Evolutionary conservation across 2,888 invertebrate species (phyloP).

Genomic region (Aricia artaxerxes): DNA sequence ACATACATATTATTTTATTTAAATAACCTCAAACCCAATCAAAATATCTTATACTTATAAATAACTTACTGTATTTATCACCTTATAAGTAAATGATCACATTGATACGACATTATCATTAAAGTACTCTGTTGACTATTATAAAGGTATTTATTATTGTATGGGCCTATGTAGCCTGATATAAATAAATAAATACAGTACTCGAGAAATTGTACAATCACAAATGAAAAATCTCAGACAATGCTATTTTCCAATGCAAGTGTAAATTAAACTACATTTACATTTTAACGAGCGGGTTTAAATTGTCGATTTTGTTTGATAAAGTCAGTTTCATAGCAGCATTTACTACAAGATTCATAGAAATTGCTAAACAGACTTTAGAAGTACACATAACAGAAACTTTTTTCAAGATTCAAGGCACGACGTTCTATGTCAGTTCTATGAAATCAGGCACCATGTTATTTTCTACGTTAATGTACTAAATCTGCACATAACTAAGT

Average conservation of each 20-base stretch:
- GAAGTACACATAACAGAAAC: background rate
- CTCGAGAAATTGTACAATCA: background rate
- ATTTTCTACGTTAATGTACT: background rate
- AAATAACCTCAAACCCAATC: background rate
- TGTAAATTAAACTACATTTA: too few species aligned
- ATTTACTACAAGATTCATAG: background rate
- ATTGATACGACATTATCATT: background rate
- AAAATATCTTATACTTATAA: background rate
- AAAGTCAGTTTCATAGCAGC: background rate
- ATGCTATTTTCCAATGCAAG: too few species aligned
- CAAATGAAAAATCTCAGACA: too few species aligned
- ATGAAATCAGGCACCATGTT: background rate
- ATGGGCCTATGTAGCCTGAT: too few species aligned
- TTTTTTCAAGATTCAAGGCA: background rate
- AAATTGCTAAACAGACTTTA: background rate
- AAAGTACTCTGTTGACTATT: background rate
- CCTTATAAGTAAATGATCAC: background rate
- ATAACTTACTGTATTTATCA: background rate
- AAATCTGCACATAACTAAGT: background rate
- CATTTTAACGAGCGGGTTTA: too few species aligned
- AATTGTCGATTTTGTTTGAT: too few species aligned
- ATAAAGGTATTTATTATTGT: too few species aligned
- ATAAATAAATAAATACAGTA: background rate
- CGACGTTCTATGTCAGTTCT: background rate
- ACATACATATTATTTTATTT: background rate